Evolutionary conservation across 64 coral and sea anemone species (phyloP), one percentile per base, ranked within the genome.

Genomic region (Montipora cactus): DNA sequence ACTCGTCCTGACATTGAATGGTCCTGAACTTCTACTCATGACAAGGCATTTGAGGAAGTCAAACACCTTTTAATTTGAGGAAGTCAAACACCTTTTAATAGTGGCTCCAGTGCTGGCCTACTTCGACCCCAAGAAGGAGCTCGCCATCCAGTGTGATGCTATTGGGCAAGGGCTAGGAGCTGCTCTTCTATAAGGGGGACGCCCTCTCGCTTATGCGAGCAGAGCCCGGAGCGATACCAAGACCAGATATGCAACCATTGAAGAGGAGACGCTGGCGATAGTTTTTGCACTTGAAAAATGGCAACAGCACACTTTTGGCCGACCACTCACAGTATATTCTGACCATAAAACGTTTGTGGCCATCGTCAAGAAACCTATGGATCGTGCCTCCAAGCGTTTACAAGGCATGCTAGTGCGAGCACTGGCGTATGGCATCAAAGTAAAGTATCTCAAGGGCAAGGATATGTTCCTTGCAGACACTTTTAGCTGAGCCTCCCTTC

Each of bases 271-370:
- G 25, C 70, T 74, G 9, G 70, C 19, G 4, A 74, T 74, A 25
- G 70, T 74, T 7, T 74, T 84, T 70, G 20, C 81, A 9, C 57
- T 84, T 2, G 58, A 84, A 18, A 64, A 70, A 67, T 72, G 49
- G 74, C 72, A 90, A 37, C 88, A 76, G 49, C 69, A 59, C 51
- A 77, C 88, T 19, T 45, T 64, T 64, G 59, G 59, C 59, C 59
- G 59, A 14, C 59, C 59, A 14, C 0, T 19, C 9, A 15, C 14
- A 15, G 59, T 64, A 15, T 64, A 64, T 64, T 64, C 59, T 15
- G 87, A 76, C 7, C 71, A 89, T 23, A 89, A 78, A 21, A 49
- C 87, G 4, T 75, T 59, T 16, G 87, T 58, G 72, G 14, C 57
- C 8, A 64, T 64, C 59, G 13, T 64, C 3, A 64, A 64, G 59